Evolutionary conservation across 2,888 invertebrate genomes (phyloP).

Genomic region (Cecidostiba fungosa): DNA sequence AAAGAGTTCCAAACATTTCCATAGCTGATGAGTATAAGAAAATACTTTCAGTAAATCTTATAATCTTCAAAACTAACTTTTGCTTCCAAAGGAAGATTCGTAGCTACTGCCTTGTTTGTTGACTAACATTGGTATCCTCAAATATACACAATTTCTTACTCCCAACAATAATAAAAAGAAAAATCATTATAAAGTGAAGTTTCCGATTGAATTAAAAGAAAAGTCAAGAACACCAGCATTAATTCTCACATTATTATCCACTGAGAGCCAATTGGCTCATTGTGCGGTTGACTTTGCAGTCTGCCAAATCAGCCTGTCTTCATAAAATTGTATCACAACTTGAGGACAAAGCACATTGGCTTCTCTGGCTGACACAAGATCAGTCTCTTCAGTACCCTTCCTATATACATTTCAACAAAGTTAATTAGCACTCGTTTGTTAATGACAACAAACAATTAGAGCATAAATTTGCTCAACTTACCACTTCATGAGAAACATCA

Average conservation of each 20-base stretch:
- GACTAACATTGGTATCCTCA: neutral
- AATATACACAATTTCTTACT: neutral
- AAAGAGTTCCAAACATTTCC: neutral
- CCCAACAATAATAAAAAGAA: neutral
- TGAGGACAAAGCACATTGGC: constrained; percentile 87
- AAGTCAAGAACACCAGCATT: neutral
- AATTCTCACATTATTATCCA: neutral
- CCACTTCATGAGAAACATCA: constrained; percentile 96
- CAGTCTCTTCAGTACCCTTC: constrained; percentile 86
- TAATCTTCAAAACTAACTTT: neutral
- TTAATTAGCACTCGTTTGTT: neutral
- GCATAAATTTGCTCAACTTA: constrained; percentile 75
- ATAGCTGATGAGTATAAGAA: neutral
- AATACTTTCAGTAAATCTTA: neutral
- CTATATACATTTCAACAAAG: constrained; percentile 71
- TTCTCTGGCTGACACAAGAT: constrained; percentile 85
- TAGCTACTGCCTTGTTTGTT: neutral
- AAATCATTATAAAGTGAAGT: neutral
- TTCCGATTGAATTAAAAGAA: neutral
- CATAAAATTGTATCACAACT: constrained; percentile 87
- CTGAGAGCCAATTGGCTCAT: no score
- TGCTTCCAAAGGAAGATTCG: neutral
- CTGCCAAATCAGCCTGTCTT: constrained; percentile 93
- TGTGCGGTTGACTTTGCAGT: constrained; percentile 77
- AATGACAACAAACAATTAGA: neutral